These are phyloP conservation scores for Eupsittula cactorum DNA, from an alignment of 2,113 vertebrate genomes.

Conservation along the genomic window DNA sequence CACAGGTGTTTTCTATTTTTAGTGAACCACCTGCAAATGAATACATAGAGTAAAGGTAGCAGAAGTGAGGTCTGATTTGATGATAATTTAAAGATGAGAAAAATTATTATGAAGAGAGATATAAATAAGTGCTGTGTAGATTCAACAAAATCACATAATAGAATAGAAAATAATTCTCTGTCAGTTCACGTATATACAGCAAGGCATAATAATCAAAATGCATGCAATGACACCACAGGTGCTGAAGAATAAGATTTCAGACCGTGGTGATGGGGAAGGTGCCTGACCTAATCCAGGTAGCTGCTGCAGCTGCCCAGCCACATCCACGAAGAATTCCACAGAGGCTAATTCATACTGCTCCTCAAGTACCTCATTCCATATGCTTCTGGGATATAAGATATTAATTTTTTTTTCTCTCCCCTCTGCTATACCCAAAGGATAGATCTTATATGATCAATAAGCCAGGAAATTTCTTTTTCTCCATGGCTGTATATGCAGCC, in stretches of 20 bases:
- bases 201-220: not conserved
- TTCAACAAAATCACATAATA: not conserved
- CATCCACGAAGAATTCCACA: not conserved
- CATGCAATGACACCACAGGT: rapidly evolving
- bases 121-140: not conserved
- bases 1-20: slow-evolving; percentile 3
- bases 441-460: not conserved
- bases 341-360: not conserved
- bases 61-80: not conserved
- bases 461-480: not conserved
- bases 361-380: not conserved
- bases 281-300: not conserved
- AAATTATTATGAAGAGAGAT: not conserved
- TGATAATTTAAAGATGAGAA: not conserved
- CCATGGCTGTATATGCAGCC: not conserved
- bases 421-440: not conserved
- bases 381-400: not conserved
- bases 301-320: not conserved
- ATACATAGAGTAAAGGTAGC: not conserved
- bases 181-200: not conserved
- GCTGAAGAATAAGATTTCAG: not conserved
- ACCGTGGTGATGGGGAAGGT: not conserved
- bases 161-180: not conserved
- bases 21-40: not conserved
- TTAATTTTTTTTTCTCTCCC: not conserved